These are phyloP conservation scores for Thamnophis sirtalis DNA, from an alignment of 2,113 vertebrate species.

Conservation along the genomic window DNA sequence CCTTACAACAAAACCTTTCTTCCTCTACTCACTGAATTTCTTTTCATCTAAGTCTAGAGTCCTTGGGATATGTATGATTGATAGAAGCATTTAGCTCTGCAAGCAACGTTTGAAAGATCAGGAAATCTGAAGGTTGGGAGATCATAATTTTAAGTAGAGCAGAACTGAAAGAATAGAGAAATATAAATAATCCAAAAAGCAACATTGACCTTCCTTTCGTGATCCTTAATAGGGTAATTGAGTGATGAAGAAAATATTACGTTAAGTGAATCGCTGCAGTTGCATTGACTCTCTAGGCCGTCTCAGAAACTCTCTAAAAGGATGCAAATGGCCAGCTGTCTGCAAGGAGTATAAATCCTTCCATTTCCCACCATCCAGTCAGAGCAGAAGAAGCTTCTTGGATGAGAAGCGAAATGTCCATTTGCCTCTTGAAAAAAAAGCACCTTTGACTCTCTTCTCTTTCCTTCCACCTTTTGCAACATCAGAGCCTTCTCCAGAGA, in stretches of 20 bases:
- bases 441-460: not conserved
- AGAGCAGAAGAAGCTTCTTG: no score
- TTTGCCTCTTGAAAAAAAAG: no score
- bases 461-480: not conserved
- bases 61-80: constrained; percentile 33
- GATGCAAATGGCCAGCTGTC: no score
- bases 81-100: constrained; percentile 7
- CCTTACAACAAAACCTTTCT: constrained; percentile 43
- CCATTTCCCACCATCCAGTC: no score
- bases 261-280: not conserved
- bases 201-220: not conserved
- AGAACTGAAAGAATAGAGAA: not conserved
- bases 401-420: no score
- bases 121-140: no score
- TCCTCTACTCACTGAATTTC: constrained; percentile 45
- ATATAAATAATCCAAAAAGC: not conserved
- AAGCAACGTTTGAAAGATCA: not conserved
- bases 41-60: constrained; percentile 38
- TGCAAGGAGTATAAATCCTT: no score
- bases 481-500: not conserved
- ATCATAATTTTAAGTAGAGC: not conserved
- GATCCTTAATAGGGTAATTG: not conserved
- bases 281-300: not conserved
- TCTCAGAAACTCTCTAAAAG: no score
- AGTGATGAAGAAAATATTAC: not conserved